phyloP scores from a whole-genome alignment of 2,888 invertebrate species.

The Choristoneura rosaceana region DNA sequence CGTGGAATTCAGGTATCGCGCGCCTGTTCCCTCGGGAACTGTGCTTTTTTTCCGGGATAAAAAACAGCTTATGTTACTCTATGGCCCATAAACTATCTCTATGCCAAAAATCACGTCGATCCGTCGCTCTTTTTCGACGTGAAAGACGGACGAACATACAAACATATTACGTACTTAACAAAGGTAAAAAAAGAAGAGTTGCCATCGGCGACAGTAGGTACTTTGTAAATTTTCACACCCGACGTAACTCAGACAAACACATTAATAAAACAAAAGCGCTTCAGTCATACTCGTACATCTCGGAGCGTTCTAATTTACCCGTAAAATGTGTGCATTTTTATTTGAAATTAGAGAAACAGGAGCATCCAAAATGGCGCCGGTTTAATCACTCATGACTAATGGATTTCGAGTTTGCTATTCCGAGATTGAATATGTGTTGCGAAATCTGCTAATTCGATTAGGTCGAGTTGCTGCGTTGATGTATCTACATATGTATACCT shows the following conservation, averaged over 20 bases:
- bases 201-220: background rate
- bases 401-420: constrained; percentile 15
- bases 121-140: too few species aligned
- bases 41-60: too few species aligned
- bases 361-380: background rate
- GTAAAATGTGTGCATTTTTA: constrained; percentile 3
- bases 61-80: too few species aligned
- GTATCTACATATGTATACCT: background rate
- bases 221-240: background rate
- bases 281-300: constrained; percentile 4
- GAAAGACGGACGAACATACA: too few species aligned
- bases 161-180: too few species aligned
- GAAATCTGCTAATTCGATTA: constrained; percentile 21
- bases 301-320: constrained; percentile 15
- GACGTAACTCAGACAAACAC: constrained; percentile 1
- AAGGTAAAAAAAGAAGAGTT: background rate
- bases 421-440: constrained; percentile 4
- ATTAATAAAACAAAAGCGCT: constrained; percentile 15
- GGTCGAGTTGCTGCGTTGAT: background rate
- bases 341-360: constrained; percentile 15
- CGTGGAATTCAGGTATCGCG: too few species aligned
- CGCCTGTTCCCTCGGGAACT: too few species aligned
- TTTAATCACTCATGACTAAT: constrained; percentile 29
- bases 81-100: too few species aligned
- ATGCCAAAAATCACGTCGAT: too few species aligned